Base-by-base conservation (phyloP, 2,113 vertebrate species). In the Rallus limicola region DNA sequence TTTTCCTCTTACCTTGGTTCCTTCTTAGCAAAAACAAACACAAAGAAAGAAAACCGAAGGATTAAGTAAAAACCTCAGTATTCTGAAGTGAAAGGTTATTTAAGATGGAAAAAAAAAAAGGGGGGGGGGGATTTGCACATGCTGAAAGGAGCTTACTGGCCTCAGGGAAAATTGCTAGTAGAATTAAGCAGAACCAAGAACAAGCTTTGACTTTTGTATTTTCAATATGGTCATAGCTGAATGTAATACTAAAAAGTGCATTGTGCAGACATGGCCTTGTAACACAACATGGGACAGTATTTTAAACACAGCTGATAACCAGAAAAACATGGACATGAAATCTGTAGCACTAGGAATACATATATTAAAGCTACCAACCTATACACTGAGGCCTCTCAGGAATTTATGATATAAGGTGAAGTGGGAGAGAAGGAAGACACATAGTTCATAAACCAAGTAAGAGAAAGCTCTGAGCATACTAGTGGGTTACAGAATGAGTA, bases 21-120 rank as follows among this genome's bases (percentile, higher is more conserved):
- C n/a, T 70, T 67, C 29, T 42, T 46, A 42, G 15, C 33, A 95
- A 82, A 88, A 77, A 77, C 13, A 74, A 86, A 85, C 69, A 50
- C 16, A 53, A 63, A 67, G 11, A 10, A 90, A 52, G 17, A 79
- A 59, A 87, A 53, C 1, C 2, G 7, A 20, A 76, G 17, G 62
- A 50, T 38, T 46, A 81, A 48, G 13, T 38, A 69, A 84, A 20
- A 74, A 94, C 69, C n/a, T 16, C 13, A 10, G 15, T 40, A 86
- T 56, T 75, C 23, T 70, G 25, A 74, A 84, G 34, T n/a, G 14
- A 86, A 5, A 68, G 9, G 20, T 89, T 24, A 28, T 60, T 63
- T 81, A 52, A 78, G 56, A 79, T 13, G 59, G 18, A 34, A 52
- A n/a, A 79, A 44, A 65, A 79, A 21, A 44, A 2, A 2, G 3